Evolutionary conservation across 2,113 vertebrate genomes (phyloP).

Genomic region (Crocuta crocuta): DNA sequence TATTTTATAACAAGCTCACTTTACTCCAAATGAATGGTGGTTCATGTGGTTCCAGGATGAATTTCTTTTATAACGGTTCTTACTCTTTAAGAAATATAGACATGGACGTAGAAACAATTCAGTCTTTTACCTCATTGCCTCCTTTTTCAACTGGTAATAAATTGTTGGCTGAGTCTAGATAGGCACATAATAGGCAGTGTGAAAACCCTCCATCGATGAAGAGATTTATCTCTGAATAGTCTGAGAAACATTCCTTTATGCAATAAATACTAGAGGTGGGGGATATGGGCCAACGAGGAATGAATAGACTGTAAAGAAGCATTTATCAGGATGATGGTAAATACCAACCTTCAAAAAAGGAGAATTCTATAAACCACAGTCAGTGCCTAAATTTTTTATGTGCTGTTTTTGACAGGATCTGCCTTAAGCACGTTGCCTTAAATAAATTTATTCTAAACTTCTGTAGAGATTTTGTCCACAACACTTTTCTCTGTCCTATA

Average conservation of each 20-base stretch:
- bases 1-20: slow-evolving; percentile 79
- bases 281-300: slow-evolving; percentile 74
- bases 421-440: slow-evolving; percentile 41
- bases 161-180: slow-evolving; percentile 78
- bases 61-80: slow-evolving; percentile 83
- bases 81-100: slow-evolving; percentile 79
- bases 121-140: slow-evolving; percentile 82
- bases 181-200: slow-evolving; percentile 81
- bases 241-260: slow-evolving; percentile 72
- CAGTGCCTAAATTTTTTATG: slow-evolving; percentile 43
- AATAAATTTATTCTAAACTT: slow-evolving; percentile 42
- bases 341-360: slow-evolving; percentile 58
- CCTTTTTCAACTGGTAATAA: slow-evolving; percentile 83
- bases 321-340: slow-evolving; percentile 76
- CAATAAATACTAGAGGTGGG: slow-evolving; percentile 76
- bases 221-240: slow-evolving; percentile 82
- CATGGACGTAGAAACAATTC: slow-evolving; percentile 82
- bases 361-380: slow-evolving; percentile 60
- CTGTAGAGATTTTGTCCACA: not conserved
- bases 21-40: slow-evolving; percentile 69
- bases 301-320: slow-evolving; percentile 68
- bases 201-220: slow-evolving; percentile 80
- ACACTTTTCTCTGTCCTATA: not conserved
- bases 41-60: slow-evolving; percentile 73
- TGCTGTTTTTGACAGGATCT: slow-evolving; percentile 49